These are phyloP conservation scores for Bombus balteatus DNA, from an alignment of 1,140 invertebrate species.

Conservation along the genomic window DNA sequence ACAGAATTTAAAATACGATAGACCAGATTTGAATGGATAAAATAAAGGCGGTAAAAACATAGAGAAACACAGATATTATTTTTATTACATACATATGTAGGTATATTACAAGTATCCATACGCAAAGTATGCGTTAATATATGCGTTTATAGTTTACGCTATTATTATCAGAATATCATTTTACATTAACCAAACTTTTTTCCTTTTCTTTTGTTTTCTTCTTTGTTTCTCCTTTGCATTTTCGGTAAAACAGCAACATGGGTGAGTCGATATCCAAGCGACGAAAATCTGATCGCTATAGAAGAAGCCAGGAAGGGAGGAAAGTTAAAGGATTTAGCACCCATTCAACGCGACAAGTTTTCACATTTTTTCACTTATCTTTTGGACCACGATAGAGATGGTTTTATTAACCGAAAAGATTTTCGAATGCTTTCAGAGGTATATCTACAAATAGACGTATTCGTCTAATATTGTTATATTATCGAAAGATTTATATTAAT, in stretches of 20 bases:
- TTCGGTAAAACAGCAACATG: constrained; percentile 83
- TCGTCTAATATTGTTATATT: neutral
- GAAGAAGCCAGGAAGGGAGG: constrained; percentile 28
- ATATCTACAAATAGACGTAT: constrained; percentile 18
- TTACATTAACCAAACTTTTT: neutral
- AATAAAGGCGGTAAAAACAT: neutral
- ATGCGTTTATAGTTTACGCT: neutral
- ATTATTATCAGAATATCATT: neutral
- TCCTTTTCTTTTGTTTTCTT: neutral
- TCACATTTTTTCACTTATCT: constrained; percentile 87
- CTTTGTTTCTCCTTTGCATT: neutral
- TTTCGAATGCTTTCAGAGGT: constrained; percentile 88
- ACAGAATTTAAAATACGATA: neutral
- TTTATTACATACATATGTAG: neutral
- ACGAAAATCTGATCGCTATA: constrained; percentile 68
- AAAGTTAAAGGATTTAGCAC: constrained; percentile 82
- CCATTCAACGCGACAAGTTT: constrained; percentile 87
- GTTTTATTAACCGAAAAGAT: constrained; percentile 87
- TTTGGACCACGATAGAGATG: constrained; percentile 87
- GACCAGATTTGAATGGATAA: neutral
- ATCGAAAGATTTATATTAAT: neutral
- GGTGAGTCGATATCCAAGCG: constrained; percentile 86
- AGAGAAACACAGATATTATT: neutral
- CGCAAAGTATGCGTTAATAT: too few species aligned
- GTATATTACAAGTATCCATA: neutral